Evolutionary conservation across 2,113 vertebrate genomes (phyloP).

Genomic region (Cardinalis cardinalis): DNA sequence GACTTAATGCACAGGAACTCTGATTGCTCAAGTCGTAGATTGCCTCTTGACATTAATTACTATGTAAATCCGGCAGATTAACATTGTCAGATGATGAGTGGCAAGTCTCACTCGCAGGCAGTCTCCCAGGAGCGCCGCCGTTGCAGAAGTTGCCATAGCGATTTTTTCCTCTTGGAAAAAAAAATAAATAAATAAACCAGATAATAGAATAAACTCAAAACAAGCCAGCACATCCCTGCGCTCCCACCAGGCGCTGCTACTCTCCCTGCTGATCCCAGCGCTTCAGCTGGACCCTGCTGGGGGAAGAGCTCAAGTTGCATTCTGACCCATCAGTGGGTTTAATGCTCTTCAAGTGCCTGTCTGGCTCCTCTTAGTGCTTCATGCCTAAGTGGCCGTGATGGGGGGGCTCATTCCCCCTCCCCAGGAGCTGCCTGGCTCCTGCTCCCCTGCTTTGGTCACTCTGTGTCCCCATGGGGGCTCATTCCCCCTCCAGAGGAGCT

Average conservation of each 20-base stretch:
- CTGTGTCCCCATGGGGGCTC: background rate
- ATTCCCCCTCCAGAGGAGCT: too few relatives aligned
- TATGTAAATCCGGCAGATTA: slow-evolving; percentile 67
- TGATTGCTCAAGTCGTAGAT: slow-evolving; percentile 62
- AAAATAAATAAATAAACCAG: background rate
- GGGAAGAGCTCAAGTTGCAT: background rate
- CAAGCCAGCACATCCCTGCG: background rate
- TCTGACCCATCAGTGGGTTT: background rate
- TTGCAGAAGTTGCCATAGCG: slow-evolving; percentile 61
- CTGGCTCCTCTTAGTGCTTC: background rate
- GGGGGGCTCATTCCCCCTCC: background rate
- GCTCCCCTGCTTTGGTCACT: background rate
- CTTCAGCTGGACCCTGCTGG: background rate
- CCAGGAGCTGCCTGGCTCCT: too few relatives aligned
- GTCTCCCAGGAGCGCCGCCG: slow-evolving; percentile 10
- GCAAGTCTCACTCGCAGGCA: slow-evolving; percentile 44
- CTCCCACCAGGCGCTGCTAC: background rate
- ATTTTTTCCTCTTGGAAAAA: slow-evolving; percentile 7
- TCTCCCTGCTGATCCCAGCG: background rate
- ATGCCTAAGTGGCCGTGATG: accelerated
- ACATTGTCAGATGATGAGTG: slow-evolving; percentile 58
- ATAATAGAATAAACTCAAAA: background rate
- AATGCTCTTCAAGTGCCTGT: background rate
- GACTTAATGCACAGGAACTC: slow-evolving; percentile 25
- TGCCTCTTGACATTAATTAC: slow-evolving; percentile 73